Percentiles rank a stretch among this genome's conserved stretches.
phyloP scores from a whole-genome alignment of 2,888 invertebrate species.

The Melanophora roralis region DNA sequence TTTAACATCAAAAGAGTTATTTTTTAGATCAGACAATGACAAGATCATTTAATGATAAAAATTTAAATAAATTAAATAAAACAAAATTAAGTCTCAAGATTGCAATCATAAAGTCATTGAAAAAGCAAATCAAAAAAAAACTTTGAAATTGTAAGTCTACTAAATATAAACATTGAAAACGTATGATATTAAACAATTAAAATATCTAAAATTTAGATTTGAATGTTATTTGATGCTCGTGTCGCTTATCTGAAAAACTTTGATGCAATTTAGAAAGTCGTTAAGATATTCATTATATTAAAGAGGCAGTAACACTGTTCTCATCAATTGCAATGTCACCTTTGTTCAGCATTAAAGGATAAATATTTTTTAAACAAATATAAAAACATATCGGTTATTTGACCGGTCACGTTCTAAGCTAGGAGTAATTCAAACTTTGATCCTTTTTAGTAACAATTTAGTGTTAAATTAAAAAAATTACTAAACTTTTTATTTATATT shows the following conservation, averaged over 20 bases:
- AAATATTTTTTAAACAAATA: too few species aligned
- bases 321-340: too few species aligned
- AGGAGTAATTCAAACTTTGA: too few species aligned
- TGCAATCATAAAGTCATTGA: slow-evolving; percentile 21
- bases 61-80: neutral
- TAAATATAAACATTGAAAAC: neutral
- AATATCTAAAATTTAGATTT: neutral
- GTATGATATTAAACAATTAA: neutral
- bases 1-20: slow-evolving; percentile 49
- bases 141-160: neutral
- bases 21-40: slow-evolving; percentile 33
- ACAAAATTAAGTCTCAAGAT: slow-evolving; percentile 23
- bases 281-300: too few species aligned
- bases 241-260: too few species aligned
- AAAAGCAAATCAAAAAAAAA: slow-evolving; percentile 12
- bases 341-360: too few species aligned
- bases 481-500: too few species aligned
- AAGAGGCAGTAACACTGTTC: too few species aligned
- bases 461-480: too few species aligned
- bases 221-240: neutral
- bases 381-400: too few species aligned
- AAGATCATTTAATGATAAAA: slow-evolving; percentile 42
- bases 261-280: neutral
- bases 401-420: too few species aligned
- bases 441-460: too few species aligned